A percentile compares a stretch with the other conserved stretches of the same genome.
Evolutionary conservation across 2,113 vertebrate species (phyloP).

Genomic region (Haemorhous mexicanus): DNA sequence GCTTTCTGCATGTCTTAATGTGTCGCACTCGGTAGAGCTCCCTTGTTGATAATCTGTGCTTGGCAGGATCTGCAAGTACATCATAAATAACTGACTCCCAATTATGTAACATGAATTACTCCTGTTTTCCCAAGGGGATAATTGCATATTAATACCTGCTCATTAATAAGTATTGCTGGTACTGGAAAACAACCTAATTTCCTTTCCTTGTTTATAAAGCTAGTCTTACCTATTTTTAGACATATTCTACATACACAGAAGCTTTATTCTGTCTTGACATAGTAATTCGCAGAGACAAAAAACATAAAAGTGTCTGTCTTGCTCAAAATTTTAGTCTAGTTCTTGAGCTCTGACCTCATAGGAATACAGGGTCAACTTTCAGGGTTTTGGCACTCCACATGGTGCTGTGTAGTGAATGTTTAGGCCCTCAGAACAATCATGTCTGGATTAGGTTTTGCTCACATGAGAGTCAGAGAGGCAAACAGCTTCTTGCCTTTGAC

Average conservation of each 20-base stretch:
- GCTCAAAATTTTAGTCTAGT: neutral
- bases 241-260: neutral
- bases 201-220: neutral
- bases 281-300: neutral
- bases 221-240: neutral
- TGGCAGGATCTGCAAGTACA: neutral
- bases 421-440: neutral
- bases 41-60: neutral
- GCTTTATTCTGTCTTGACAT: neutral
- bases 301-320: neutral
- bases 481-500: neutral
- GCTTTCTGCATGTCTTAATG: neutral
- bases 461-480: neutral
- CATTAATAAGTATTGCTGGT: neutral
- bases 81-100: neutral
- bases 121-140: neutral
- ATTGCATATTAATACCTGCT: neutral
- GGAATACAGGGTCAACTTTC: neutral
- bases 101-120: neutral
- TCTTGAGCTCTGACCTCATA: neutral
- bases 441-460: neutral
- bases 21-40: neutral
- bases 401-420: neutral
- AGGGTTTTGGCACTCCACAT: neutral
- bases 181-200: neutral